Conservation (phyloP, 92 coral and sea anemone genomes). For the Porites cylindrica region DNA sequence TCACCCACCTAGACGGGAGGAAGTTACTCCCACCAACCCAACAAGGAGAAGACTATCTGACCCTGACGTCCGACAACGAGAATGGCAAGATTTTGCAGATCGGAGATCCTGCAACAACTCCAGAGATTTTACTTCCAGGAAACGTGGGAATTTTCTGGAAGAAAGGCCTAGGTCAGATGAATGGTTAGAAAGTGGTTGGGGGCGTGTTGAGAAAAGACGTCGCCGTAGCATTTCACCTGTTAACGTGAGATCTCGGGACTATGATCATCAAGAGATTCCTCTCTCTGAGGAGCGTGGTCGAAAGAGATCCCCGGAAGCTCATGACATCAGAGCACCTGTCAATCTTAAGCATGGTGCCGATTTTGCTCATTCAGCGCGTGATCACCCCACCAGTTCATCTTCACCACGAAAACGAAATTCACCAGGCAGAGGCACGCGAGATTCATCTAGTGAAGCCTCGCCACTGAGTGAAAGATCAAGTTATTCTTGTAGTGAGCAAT, state of each 20-base stretch:
- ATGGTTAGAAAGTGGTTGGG: neutral
- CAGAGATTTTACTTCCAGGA: conserved; percentile 3
- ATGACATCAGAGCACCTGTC: neutral
- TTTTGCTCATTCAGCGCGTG: neutral
- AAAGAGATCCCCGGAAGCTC: neutral
- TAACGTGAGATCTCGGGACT: neutral
- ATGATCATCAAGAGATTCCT: neutral
- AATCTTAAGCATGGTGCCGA: neutral
- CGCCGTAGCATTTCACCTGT: conserved; percentile 4
- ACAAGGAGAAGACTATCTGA: conserved; percentile 18
- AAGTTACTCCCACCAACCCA: neutral
- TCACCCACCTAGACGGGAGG: conserved; percentile 8
- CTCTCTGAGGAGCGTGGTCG: neutral
- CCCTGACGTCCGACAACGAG: neutral
- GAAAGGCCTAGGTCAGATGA: conserved; percentile 33
- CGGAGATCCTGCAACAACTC: neutral
- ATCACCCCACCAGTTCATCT: neutral
- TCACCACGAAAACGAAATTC: neutral
- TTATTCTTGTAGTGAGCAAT: conserved; percentile 6
- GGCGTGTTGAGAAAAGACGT: neutral
- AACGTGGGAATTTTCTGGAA: neutral
- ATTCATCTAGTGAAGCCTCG: neutral
- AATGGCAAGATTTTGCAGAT: neutral
- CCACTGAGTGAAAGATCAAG: conserved; percentile 7
- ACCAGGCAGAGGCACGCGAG: neutral